These are phyloP conservation scores for Papilio protenor DNA, from an alignment of 2,888 invertebrate species.

Conservation along the genomic window DNA sequence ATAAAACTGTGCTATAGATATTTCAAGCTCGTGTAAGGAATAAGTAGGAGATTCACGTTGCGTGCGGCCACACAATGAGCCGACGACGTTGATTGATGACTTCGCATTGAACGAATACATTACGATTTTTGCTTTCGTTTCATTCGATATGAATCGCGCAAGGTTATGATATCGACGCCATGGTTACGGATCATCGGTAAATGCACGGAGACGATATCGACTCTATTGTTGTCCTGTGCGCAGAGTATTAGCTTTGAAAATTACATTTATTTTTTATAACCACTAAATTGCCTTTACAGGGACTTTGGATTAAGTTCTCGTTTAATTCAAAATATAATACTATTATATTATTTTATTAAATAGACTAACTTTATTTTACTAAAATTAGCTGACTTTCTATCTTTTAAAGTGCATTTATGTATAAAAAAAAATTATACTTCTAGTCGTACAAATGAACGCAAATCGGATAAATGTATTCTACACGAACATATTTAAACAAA, in stretches of 20 bases:
- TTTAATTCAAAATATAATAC: not conserved
- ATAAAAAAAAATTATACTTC: too few species aligned
- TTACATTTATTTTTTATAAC: not conserved
- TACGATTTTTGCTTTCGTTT: constrained; percentile 83
- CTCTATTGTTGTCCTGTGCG: constrained; percentile 24
- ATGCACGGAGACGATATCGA: constrained; percentile 38
- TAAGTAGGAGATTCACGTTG: constrained; percentile 61
- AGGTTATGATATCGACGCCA: constrained; percentile 81
- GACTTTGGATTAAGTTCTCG: not conserved
- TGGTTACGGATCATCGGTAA: constrained; percentile 46
- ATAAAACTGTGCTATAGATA: constrained; percentile 66
- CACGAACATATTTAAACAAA: too few species aligned
- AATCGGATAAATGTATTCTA: too few species aligned
- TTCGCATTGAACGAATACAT: constrained; percentile 82
- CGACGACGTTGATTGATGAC: constrained; percentile 81
- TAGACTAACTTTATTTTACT: too few species aligned
- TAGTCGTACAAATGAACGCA: too few species aligned
- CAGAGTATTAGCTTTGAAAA: constrained; percentile 17
- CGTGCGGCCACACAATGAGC: constrained; percentile 83
- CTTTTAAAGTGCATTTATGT: too few species aligned
- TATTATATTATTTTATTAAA: not conserved
- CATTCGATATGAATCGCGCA: constrained; percentile 82
- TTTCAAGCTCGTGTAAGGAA: constrained; percentile 61
- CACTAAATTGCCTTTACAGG: not conserved
- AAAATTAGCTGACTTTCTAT: too few species aligned